Evolutionary conservation across 2,797 vertebrate genomes (phyloP).

Genomic region (Phoeniculus purpureus): DNA sequence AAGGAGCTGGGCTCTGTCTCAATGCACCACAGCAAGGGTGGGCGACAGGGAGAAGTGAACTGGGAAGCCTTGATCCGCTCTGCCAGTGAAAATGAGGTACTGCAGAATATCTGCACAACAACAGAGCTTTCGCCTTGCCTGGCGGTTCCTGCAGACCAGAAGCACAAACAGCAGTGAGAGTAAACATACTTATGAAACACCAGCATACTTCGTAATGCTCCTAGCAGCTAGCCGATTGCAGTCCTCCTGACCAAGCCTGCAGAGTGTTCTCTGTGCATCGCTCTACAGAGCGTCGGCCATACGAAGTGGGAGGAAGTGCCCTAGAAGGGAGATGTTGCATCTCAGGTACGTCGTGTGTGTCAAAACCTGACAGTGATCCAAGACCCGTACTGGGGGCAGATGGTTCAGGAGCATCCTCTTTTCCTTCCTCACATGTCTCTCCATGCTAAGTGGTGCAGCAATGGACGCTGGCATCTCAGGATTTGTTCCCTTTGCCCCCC

Average conservation of each 20-base stretch:
- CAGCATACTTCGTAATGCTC: constrained; percentile 12
- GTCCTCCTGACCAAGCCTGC: neutral
- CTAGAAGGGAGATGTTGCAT: neutral
- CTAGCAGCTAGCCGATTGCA: neutral
- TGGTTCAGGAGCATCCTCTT: neutral
- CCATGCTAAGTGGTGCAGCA: neutral
- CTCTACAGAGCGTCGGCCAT: neutral
- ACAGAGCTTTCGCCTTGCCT: neutral
- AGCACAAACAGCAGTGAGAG: neutral
- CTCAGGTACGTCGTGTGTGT: neutral
- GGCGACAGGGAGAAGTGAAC: neutral
- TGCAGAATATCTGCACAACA: neutral
- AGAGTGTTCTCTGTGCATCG: neutral
- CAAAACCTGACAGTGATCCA: neutral
- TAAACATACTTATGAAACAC: neutral
- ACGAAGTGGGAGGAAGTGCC: neutral
- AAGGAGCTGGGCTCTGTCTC: neutral
- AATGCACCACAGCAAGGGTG: neutral
- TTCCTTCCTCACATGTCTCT: neutral
- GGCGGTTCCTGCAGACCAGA: neutral
- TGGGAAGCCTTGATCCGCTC: neutral
- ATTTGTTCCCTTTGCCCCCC: neutral
- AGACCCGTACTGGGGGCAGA: neutral
- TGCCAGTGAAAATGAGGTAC: accelerated
- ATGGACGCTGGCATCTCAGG: neutral